Evolutionary conservation across 2,797 vertebrate species (phyloP), one percentile per base, ranked within the genome.

Genomic region (Leucoraja ocellata): DNA sequence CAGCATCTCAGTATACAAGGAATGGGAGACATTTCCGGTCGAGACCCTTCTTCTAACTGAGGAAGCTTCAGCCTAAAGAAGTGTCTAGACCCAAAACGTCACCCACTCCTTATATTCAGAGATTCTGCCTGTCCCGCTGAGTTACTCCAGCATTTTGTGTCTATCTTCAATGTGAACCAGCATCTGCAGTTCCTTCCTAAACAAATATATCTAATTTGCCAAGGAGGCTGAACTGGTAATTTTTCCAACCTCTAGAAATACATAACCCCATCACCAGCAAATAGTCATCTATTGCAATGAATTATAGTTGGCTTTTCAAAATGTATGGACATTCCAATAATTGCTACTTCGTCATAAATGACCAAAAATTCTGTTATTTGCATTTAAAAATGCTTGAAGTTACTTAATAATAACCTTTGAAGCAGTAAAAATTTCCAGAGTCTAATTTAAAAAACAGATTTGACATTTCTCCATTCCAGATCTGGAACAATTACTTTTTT

Each of bases 331-430:
- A 14, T 88, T 86, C 25, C 8, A n/a, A 65, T n/a, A 14, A 25
- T 61, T 84, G 13, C 23, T 25, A 58, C 61, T 84, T 88, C 61
- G 1, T 36, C 61, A 21, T 14, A 16, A 14, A 65, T 63, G 1
- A 88, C 28, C n/a, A 32, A 25, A 88, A 88, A n/a, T 0, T 11
- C 4, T 86, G n/a, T 18, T 32, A 58, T 7, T 54, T 54, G 46
- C 46, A 32, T 63, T 88, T 88, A 28, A 63, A 65, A 86, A 65
- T 63, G 14, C 65, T 65, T 86, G 81, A n/a, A n/a, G 54, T 88
- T 88, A 88, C 61, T 84, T 84, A n/a, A 84, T 84, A 61, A 90
- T 32, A 74, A 91, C 39, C 90, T 46, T 21, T 28, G 39, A 74
- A 74, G 39, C 4, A 21, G 65, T 54, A 25, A 25, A 54, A 91